Conservation (phyloP, 1,140 invertebrate species). For the Cyclargus thomasi region DNA sequence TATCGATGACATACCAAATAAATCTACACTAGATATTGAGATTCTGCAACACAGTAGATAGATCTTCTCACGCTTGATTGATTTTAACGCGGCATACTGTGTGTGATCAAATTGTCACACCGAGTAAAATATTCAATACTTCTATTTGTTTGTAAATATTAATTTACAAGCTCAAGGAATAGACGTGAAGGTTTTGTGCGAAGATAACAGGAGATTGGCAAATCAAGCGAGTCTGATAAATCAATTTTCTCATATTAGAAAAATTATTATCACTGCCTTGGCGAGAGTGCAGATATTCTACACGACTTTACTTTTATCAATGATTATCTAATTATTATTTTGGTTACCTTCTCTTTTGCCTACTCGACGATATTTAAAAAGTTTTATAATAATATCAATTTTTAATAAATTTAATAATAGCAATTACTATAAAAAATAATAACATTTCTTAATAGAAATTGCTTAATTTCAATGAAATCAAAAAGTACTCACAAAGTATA, state of each 20-base stretch:
- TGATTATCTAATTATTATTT: neutral
- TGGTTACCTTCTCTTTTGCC: too few relatives aligned
- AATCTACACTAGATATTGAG: neutral
- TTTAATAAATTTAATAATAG: too few relatives aligned
- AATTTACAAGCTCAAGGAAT: neutral
- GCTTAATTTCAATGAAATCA: too few relatives aligned
- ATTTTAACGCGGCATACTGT: neutral
- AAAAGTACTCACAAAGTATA: too few relatives aligned
- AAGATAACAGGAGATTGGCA: neutral
- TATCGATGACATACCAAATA: neutral
- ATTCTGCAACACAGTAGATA: neutral
- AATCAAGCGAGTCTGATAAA: slow-evolving; percentile 2
- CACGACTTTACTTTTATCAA: neutral
- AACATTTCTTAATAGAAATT: too few relatives aligned
- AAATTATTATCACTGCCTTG: slow-evolving; percentile 18
- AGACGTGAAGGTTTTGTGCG: neutral
- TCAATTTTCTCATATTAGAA: neutral
- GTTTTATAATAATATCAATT: too few relatives aligned
- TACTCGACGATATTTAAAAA: too few relatives aligned
- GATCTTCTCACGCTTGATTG: neutral
- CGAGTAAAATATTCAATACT: neutral
- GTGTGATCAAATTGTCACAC: neutral
- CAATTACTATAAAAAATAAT: too few relatives aligned
- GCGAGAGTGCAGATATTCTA: slow-evolving; percentile 16
- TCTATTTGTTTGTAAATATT: slow-evolving; percentile 5